A percentile compares a stretch with the other conserved stretches of the same genome.
Evolutionary conservation across 2,113 vertebrate genomes (phyloP).

Genomic region (Perca fluviatilis): DNA sequence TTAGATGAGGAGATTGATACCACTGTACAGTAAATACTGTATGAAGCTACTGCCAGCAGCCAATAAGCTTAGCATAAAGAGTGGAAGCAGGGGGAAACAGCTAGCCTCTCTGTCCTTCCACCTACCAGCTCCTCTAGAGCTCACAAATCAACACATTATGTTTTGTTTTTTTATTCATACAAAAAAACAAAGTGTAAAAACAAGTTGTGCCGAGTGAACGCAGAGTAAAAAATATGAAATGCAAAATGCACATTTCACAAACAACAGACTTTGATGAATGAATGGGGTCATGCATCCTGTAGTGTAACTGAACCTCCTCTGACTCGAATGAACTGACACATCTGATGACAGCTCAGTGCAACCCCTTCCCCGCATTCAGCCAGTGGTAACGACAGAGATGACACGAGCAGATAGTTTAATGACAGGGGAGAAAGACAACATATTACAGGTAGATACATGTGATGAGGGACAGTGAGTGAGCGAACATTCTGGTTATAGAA

Average conservation of each 20-base stretch:
- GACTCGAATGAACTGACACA: constrained; percentile 45
- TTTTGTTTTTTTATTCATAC: no score
- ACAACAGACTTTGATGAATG: constrained; percentile 18
- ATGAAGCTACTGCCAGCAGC: background rate
- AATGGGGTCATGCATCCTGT: background rate
- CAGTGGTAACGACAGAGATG: constrained; percentile 58
- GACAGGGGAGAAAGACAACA: constrained; percentile 42
- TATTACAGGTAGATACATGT: constrained; percentile 45
- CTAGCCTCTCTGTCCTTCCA: background rate
- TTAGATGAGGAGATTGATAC: background rate
- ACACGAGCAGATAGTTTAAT: constrained; percentile 64
- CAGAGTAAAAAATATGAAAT: no score
- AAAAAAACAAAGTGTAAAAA: no score
- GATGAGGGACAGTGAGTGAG: constrained; percentile 47
- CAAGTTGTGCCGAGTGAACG: no score
- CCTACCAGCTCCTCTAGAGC: no score
- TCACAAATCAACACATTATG: no score
- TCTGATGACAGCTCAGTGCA: constrained; percentile 59
- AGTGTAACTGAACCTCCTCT: constrained; percentile 42
- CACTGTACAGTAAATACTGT: background rate
- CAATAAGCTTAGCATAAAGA: background rate
- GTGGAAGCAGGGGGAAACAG: background rate
- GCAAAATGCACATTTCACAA: no score
- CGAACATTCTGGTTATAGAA: background rate
- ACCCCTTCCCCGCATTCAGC: constrained; percentile 2